Percentiles rank a stretch among this genome's conserved stretches.
phyloP scores from a whole-genome alignment of 1,140 invertebrate genomes.

The Doryteuthis pealeii region DNA sequence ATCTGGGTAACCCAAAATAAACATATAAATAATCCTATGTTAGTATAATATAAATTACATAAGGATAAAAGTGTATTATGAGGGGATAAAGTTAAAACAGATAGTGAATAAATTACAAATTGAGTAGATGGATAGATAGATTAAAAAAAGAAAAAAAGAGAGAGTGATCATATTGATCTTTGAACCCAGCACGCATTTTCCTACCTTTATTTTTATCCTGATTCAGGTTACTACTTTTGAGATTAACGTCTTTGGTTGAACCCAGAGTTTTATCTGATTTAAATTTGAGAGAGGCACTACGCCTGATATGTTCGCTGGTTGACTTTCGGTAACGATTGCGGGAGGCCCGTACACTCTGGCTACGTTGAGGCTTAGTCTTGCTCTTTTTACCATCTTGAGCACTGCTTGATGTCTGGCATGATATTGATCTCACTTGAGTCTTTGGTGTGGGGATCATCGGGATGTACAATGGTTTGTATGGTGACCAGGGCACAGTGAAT shows the following conservation, averaged over 20 bases:
- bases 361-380: slow-evolving; percentile 25
- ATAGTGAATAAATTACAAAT: no score
- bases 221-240: slow-evolving; percentile 36
- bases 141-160: no score
- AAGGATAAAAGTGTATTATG: no score
- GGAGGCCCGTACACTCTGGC: slow-evolving; percentile 36
- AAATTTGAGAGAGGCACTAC: slow-evolving; percentile 41
- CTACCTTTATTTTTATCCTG: slow-evolving; percentile 48
- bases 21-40: no score
- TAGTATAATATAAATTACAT: no score
- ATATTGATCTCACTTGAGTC: slow-evolving; percentile 46
- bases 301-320: slow-evolving; percentile 28
- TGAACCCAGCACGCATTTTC: no score
- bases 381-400: neutral
- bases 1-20: no score
- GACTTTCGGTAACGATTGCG: slow-evolving; percentile 18
- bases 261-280: slow-evolving; percentile 34
- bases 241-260: slow-evolving; percentile 32
- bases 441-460: slow-evolving; percentile 38
- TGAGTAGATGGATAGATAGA: no score
- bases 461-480: slow-evolving; percentile 54
- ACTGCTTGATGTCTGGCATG: slow-evolving; percentile 40
- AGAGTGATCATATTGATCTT: no score
- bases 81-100: no score
- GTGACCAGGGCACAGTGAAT: slow-evolving; percentile 39